phyloP scores from a whole-genome alignment of 2,888 invertebrate species.

The Conistra vaccinii region DNA sequence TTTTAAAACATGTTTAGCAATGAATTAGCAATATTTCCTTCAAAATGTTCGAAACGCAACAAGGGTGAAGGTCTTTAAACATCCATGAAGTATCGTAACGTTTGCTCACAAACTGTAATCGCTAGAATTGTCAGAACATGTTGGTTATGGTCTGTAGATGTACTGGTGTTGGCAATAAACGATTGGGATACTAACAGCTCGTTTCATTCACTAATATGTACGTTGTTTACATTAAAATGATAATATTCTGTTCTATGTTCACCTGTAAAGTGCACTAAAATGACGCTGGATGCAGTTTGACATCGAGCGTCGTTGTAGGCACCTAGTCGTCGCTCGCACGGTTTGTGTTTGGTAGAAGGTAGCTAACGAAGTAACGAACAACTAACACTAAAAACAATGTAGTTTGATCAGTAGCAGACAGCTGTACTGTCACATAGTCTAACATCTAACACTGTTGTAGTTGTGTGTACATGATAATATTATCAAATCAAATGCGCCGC shows the following conservation, averaged over 20 bases:
- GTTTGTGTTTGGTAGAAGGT: slow-evolving; percentile 41
- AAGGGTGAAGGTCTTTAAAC: too few species aligned
- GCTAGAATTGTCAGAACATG: slow-evolving; percentile 23
- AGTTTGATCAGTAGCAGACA: background rate
- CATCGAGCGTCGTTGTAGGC: slow-evolving; percentile 19
- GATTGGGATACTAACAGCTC: slow-evolving; percentile 79
- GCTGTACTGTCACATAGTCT: background rate
- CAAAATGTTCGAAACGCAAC: too few species aligned
- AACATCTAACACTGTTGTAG: slow-evolving; percentile 3
- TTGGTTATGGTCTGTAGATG: slow-evolving; percentile 33
- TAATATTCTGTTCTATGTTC: background rate
- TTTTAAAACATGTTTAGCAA: too few species aligned
- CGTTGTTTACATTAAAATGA: background rate
- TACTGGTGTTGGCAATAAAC: slow-evolving; percentile 73
- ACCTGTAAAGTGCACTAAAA: slow-evolving; percentile 21
- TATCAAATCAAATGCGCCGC: background rate
- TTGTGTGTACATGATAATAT: background rate
- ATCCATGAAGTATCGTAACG: slow-evolving; percentile 34
- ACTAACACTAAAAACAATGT: slow-evolving; percentile 28
- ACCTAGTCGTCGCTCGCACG: slow-evolving; percentile 28
- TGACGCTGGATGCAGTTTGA: slow-evolving; percentile 20
- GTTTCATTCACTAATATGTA: slow-evolving; percentile 76
- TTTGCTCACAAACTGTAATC: slow-evolving; percentile 25
- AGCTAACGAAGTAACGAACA: slow-evolving; percentile 53
- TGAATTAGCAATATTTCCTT: too few species aligned